These are phyloP conservation scores for Eurosta solidaginis DNA, from an alignment of 1,140 invertebrate genomes.

Conservation along the genomic window DNA sequence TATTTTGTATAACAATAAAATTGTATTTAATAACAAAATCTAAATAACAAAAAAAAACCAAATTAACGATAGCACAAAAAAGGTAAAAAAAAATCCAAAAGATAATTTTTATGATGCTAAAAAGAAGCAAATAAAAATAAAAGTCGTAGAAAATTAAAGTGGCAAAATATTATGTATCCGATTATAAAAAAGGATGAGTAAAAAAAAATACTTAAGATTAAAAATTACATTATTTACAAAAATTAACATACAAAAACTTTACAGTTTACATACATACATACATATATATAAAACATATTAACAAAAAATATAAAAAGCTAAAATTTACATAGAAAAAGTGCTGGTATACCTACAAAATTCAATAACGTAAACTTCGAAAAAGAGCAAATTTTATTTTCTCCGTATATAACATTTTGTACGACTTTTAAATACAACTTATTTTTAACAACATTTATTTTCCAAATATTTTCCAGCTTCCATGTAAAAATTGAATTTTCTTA, in stretches of 20 bases:
- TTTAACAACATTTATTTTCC: not conserved
- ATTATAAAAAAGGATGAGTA: slow-evolving; percentile 19
- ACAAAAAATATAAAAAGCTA: slow-evolving; percentile 24
- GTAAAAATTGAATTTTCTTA: slow-evolving; percentile 30
- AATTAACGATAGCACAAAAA: too few relatives aligned
- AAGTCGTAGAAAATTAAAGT: too few relatives aligned
- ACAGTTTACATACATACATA: not conserved
- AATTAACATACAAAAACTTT: not conserved
- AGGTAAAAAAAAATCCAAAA: too few relatives aligned
- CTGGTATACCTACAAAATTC: not conserved
- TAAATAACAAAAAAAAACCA: too few relatives aligned
- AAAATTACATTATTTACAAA: slow-evolving; percentile 26
- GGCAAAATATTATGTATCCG: too few relatives aligned
- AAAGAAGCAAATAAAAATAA: too few relatives aligned
- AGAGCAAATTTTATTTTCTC: not conserved
- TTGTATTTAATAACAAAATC: too few relatives aligned
- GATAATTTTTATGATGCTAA: too few relatives aligned
- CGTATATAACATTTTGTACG: not conserved
- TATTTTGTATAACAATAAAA: too few relatives aligned
- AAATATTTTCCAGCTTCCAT: slow-evolving; percentile 9
- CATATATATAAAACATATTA: not conserved
- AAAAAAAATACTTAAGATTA: not conserved
- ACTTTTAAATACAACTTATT: not conserved
- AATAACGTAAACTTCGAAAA: not conserved
- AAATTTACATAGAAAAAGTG: slow-evolving; percentile 1